A percentile compares a stretch with the other conserved stretches of the same genome.
Conservation (phyloP, 2,113 vertebrate genomes). For the human region GRCh38 chr9:9987501-9988000, state of each 20-base stretch:
- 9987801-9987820: neutral
- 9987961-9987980: slow-evolving; percentile 59
- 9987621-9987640: neutral
- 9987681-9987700: neutral
- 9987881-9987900: slow-evolving; percentile 74
- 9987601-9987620: too few relatives aligned
- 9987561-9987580: too few relatives aligned
- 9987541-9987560: too few relatives aligned
- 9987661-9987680: slow-evolving; percentile 3
- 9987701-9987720: slow-evolving; percentile 25
- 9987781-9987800: slow-evolving; percentile 17
- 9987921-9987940: slow-evolving; percentile 42
- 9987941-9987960: slow-evolving; percentile 72
- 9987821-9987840: slow-evolving; percentile 54
- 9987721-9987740: neutral
- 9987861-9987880: slow-evolving; percentile 68
- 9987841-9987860: slow-evolving; percentile 67
- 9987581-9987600: too few relatives aligned
- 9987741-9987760: slow-evolving; percentile 36
- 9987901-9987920: slow-evolving; percentile 73
- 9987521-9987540: too few relatives aligned
- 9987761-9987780: neutral
- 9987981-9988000: slow-evolving; percentile 62
- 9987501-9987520: too few relatives aligned
- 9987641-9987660: neutral